These are phyloP conservation scores for Parelbella ahira DNA, from an alignment of 2,888 invertebrate species.

Conservation along the genomic window DNA sequence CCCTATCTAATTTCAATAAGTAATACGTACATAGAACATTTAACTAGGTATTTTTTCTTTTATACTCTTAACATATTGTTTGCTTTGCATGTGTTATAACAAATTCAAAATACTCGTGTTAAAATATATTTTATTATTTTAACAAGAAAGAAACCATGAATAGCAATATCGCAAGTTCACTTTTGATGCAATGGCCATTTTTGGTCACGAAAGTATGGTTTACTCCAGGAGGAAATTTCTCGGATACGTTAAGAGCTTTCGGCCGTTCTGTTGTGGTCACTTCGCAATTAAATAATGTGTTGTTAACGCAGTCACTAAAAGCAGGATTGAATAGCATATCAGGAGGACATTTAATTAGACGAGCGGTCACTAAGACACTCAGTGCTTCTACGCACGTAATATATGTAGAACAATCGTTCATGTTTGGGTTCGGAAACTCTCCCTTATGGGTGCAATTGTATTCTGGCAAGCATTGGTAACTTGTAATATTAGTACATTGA, in stretches of 20 bases:
- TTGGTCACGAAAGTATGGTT: too few species aligned
- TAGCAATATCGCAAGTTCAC: too few species aligned
- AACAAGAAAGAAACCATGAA: too few species aligned
- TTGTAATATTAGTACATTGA: constrained; percentile 59
- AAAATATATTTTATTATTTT: too few species aligned
- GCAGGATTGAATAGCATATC: constrained; percentile 42
- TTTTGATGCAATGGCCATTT: too few species aligned
- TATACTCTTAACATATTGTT: too few species aligned
- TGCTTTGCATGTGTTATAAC: too few species aligned
- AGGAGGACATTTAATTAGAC: constrained; percentile 48
- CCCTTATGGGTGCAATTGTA: constrained; percentile 49
- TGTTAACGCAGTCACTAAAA: constrained; percentile 44
- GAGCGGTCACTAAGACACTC: constrained; percentile 46
- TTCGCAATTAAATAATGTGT: constrained; percentile 40
- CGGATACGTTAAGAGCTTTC: constrained; percentile 25
- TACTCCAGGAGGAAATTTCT: too few species aligned
- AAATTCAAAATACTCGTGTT: too few species aligned
- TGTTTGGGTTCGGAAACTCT: constrained; percentile 38
- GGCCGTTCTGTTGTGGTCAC: constrained; percentile 28
- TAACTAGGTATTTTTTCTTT: too few species aligned
- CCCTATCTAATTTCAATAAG: too few species aligned
- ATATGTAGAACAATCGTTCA: constrained; percentile 45
- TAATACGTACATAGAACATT: too few species aligned
- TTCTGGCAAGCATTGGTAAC: constrained; percentile 50
- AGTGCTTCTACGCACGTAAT: constrained; percentile 53